These are phyloP conservation scores for Calephelis virginiensis DNA, from an alignment of 1,140 invertebrate genomes.

Conservation along the genomic window DNA sequence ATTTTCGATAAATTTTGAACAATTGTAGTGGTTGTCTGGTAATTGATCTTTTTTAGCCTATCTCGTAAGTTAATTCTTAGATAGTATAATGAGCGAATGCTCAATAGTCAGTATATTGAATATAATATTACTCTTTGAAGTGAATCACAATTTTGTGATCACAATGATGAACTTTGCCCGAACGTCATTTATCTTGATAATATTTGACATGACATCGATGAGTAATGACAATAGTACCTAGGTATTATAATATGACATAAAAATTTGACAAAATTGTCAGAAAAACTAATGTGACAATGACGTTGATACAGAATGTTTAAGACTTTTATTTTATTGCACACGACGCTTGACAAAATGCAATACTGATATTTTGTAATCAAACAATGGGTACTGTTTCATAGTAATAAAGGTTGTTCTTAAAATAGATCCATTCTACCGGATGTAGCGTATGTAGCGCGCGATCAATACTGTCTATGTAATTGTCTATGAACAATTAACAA, in stretches of 20 bases:
- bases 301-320: constrained; percentile 23
- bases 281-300: constrained; percentile 43
- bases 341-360: constrained; percentile 7
- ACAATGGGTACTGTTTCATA: background rate
- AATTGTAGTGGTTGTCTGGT: no score
- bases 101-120: no score
- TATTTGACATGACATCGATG: constrained; percentile 27
- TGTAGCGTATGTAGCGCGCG: constrained; percentile 37
- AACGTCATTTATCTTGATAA: no score
- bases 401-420: constrained; percentile 28
- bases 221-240: constrained; percentile 21
- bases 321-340: constrained; percentile 20
- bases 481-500: constrained; percentile 33
- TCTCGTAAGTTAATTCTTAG: no score
- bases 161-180: no score
- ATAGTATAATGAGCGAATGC: no score
- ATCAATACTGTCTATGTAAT: constrained; percentile 36
- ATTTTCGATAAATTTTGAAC: no score
- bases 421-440: constrained; percentile 40
- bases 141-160: no score
- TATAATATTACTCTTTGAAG: no score
- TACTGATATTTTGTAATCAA: no score
- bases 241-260: constrained; percentile 31
- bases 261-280: constrained; percentile 47
- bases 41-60: no score